A percentile compares a stretch with the other conserved stretches of the same genome.
phyloP scores from a whole-genome alignment of 2,113 vertebrate genomes.

The Eupsittula cactorum region DNA sequence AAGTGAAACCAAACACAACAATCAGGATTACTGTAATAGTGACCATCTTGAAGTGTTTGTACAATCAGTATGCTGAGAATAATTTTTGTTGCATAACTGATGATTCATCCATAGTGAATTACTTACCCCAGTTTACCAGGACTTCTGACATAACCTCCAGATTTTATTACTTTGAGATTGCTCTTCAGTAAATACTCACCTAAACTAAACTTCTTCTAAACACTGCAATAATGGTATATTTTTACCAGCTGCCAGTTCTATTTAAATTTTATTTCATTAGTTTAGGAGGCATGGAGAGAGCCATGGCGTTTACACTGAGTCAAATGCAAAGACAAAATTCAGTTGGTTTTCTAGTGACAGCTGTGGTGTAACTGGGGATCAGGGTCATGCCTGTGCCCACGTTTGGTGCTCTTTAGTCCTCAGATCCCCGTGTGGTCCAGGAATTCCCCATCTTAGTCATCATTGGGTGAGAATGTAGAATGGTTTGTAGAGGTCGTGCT shows the following conservation, averaged over 20 bases:
- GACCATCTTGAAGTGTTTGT: not conserved
- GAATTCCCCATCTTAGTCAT: not conserved
- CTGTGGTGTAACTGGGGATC: accelerated
- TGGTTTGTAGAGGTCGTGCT: not conserved
- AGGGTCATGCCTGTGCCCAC: accelerated
- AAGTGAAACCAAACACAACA: not conserved
- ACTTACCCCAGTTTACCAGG: not conserved
- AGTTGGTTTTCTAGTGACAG: too few relatives aligned
- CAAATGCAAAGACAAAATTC: not conserved
- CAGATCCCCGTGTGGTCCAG: accelerated
- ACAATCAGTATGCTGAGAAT: not conserved
- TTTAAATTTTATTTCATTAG: not conserved
- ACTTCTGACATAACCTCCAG: not conserved
- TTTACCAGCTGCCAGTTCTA: not conserved
- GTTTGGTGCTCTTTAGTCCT: too few relatives aligned
- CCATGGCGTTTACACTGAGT: not conserved
- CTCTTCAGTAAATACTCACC: not conserved
- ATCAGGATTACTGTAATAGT: not conserved
- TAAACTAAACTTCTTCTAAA: not conserved
- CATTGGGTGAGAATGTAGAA: accelerated
- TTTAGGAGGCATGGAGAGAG: not conserved
- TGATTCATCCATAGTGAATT: not conserved
- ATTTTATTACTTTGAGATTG: not conserved
- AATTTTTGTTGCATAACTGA: not conserved
- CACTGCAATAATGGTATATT: not conserved